Evolutionary conservation across 1,140 invertebrate species (phyloP).

Genomic region (Lepidotrigona ventralis): DNA sequence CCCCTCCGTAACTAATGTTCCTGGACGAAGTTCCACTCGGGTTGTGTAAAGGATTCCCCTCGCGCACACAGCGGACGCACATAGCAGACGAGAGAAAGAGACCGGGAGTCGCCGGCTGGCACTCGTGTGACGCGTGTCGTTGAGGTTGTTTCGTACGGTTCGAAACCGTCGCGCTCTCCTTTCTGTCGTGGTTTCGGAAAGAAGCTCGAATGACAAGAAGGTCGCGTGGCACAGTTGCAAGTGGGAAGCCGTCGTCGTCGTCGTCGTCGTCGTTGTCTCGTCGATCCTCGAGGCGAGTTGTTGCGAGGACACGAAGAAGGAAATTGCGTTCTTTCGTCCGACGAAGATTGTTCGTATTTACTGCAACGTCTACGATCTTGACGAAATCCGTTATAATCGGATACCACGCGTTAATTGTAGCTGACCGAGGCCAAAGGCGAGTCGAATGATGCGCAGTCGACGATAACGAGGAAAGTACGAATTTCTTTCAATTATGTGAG

Average conservation of each 20-base stretch:
- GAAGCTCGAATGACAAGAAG: slow-evolving; percentile 1
- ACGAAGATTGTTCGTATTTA: not conserved
- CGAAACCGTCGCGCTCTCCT: not conserved
- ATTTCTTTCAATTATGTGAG: not conserved
- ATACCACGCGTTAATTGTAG: slow-evolving; percentile 43
- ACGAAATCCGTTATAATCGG: slow-evolving; percentile 61
- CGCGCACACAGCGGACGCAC: not conserved
- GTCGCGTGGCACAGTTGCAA: not conserved
- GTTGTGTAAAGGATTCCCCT: not conserved
- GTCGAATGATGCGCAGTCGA: slow-evolving; percentile 56
- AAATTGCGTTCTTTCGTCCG: not conserved
- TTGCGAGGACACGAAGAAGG: not conserved
- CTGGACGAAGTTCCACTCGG: slow-evolving; percentile 2
- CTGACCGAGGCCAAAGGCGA: slow-evolving; percentile 45
- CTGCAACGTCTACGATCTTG: slow-evolving; percentile 28
- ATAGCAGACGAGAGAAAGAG: slow-evolving; percentile 25
- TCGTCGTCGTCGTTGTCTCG: not conserved
- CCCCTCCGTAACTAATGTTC: not conserved
- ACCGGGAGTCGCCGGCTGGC: slow-evolving; percentile 51
- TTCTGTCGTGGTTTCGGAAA: not conserved
- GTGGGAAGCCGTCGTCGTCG: not conserved
- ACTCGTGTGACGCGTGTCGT: slow-evolving; percentile 40
- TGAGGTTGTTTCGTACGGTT: not conserved
- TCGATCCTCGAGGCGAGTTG: not conserved
- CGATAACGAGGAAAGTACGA: slow-evolving; percentile 59